Base-by-base conservation (phyloP, 2,888 invertebrate species). In the Dynastes maya region DNA sequence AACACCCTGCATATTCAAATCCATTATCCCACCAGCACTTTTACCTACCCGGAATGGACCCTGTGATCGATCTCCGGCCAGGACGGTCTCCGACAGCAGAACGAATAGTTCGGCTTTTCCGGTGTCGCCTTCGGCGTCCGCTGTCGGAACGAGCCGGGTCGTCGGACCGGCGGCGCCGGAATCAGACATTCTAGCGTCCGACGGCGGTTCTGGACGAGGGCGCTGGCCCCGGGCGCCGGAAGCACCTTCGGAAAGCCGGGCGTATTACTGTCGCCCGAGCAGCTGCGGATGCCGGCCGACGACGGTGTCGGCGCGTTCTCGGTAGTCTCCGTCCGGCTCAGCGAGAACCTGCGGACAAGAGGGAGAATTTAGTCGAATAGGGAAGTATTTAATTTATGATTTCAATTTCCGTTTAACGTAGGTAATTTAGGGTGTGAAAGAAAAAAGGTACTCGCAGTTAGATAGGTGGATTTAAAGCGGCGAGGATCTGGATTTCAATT, bases 21-120 rank as follows among this genome's bases (percentile, higher is more conserved):
- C 32, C 32, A 37, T 5, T 6, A 5, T 4, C 32, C 32, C 32
- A 37, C 32, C 32, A 5, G 32, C 11, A 13, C 40, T 58, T 0
- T 49, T 53, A 89, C 93, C 93, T 89, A 95, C 96, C 96, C 95
- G 6, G 95, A 95, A 82, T 94, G 93, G 67, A 95, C 94, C 81
- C 95, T 94, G 85, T 94, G 95, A 88, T 96, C 95, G 79, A 96
- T 94, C 88, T 96, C 96, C 8, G 95, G 96, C 96, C 96, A 96
- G 51, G 95, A 95, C 51, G 94, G 91, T 67, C 95, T 91, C 72
- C 96, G 90, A 82, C 94, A 93, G 88, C 95, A 95, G 87, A 95
- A 96, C 88, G 94, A 91, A 49, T 93, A 91, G 9, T 94, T 93
- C 76, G 93, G 92, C 84, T 86, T 81, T 55, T 82, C 83, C 72